Evolutionary conservation across 1,140 invertebrate species (phyloP).

Genomic region (Trypoxylus dichotomus): DNA sequence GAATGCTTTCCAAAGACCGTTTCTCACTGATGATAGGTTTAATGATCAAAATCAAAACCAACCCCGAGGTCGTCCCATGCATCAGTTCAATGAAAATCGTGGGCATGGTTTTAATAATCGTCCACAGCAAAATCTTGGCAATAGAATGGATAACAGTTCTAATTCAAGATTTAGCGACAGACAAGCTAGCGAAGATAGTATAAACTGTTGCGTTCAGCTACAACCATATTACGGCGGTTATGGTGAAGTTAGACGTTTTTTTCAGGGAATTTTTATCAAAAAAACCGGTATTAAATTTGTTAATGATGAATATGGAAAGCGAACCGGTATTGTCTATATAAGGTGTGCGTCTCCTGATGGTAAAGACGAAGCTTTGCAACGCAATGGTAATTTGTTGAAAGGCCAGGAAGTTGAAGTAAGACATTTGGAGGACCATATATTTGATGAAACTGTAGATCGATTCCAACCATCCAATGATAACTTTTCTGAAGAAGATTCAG

Average conservation of each 20-base stretch:
- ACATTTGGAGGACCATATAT: constrained; percentile 64
- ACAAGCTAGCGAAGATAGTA: constrained; percentile 14
- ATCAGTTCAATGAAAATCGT: constrained; percentile 21
- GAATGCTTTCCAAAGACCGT: neutral
- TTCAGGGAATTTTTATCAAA: constrained; percentile 75
- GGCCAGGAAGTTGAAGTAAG: constrained; percentile 65
- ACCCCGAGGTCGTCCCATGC: neutral
- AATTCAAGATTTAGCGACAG: constrained; percentile 26
- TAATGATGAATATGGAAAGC: constrained; percentile 75
- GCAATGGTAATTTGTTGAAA: constrained; percentile 61
- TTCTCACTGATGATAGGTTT: constrained; percentile 1
- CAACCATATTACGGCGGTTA: constrained; percentile 61
- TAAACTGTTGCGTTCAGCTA: constrained; percentile 68
- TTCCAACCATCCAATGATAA: constrained; percentile 54
- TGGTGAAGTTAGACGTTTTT: constrained; percentile 78
- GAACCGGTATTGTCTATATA: constrained; percentile 79
- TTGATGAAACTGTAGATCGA: constrained; percentile 67
- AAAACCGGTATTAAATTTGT: constrained; percentile 85
- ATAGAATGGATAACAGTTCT: constrained; percentile 18
- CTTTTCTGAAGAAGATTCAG: constrained; percentile 30
- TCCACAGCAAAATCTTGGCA: neutral
- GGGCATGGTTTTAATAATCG: constrained; percentile 1
- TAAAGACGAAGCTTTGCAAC: constrained; percentile 69
- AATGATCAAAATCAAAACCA: constrained; percentile 6
- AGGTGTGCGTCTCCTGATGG: constrained; percentile 70